phyloP scores from a whole-genome alignment of 2,113 vertebrate species.

The Ictidomys tridecemlineatus region DNA sequence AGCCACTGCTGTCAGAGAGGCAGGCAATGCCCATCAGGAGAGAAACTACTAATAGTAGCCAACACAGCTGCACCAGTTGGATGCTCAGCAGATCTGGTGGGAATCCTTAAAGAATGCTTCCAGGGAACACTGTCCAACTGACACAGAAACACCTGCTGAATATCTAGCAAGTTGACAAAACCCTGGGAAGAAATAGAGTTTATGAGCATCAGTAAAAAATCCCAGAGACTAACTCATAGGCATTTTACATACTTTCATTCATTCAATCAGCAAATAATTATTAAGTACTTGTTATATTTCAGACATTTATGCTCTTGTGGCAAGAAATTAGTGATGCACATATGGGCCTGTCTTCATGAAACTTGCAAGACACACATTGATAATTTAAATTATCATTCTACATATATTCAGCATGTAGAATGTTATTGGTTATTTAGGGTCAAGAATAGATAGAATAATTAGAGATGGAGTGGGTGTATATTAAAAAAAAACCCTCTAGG shows the following conservation, averaged over 20 bases:
- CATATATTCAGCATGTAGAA: too few relatives aligned
- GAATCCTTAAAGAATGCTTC: neutral
- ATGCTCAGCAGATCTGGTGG: neutral
- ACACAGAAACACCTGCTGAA: neutral
- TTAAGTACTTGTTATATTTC: neutral
- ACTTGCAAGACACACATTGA: neutral
- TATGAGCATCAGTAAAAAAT: neutral
- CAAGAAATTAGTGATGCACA: neutral
- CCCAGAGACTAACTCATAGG: fast-evolving
- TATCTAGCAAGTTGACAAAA: neutral
- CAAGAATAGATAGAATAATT: too few relatives aligned
- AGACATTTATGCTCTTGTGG: neutral
- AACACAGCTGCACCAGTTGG: neutral
- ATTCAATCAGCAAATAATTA: neutral
- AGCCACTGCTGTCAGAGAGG: neutral
- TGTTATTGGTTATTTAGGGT: neutral
- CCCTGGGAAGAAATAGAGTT: neutral
- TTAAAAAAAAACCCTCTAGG: neutral
- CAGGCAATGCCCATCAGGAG: too few relatives aligned
- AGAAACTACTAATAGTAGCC: neutral
- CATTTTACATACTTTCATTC: neutral
- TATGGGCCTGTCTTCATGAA: neutral
- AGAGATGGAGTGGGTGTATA: neutral
- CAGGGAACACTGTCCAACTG: fast-evolving
- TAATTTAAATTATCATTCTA: neutral